These are phyloP conservation scores for Acronicta leporina DNA, from an alignment of 2,888 invertebrate genomes.

Conservation along the genomic window DNA sequence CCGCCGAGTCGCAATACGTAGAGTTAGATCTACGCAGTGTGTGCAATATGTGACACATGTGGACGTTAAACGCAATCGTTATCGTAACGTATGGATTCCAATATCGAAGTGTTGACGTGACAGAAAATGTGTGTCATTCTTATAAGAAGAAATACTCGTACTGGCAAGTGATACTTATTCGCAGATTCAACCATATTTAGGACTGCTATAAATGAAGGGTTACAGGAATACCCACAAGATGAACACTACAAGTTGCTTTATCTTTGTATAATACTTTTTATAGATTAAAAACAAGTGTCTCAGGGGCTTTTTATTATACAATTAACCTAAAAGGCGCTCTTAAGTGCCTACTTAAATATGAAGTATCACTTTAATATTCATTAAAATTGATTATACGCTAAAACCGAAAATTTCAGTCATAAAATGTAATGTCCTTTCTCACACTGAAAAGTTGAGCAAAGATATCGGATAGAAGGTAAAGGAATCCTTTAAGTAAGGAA, in stretches of 20 bases:
- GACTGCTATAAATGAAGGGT: too few species aligned
- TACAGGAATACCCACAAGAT: too few species aligned
- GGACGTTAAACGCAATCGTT: slow-evolving; percentile 55
- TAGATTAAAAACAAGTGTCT: too few species aligned
- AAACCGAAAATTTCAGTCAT: slow-evolving; percentile 32
- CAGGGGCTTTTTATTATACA: slow-evolving; percentile 19
- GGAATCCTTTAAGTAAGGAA: background rate
- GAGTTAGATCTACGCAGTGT: slow-evolving; percentile 36
- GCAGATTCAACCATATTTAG: background rate
- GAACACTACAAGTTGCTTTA: too few species aligned
- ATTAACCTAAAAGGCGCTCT: slow-evolving; percentile 23
- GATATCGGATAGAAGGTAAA: slow-evolving; percentile 30
- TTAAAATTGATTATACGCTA: slow-evolving; percentile 44
- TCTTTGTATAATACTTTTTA: too few species aligned
- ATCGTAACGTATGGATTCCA: slow-evolving; percentile 53
- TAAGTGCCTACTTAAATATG: slow-evolving; percentile 36
- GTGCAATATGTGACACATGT: slow-evolving; percentile 50
- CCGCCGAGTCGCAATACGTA: slow-evolving; percentile 22
- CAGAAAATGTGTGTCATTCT: too few species aligned
- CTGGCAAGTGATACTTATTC: background rate
- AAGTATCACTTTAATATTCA: slow-evolving; percentile 48
- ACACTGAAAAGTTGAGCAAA: slow-evolving; percentile 38
- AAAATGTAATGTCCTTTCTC: slow-evolving; percentile 42
- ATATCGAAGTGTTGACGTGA: slow-evolving; percentile 41
- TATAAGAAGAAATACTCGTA: too few species aligned